These are phyloP conservation scores for Drosophila picticornis DNA, from an alignment of 2,888 invertebrate genomes.

Conservation along the genomic window DNA sequence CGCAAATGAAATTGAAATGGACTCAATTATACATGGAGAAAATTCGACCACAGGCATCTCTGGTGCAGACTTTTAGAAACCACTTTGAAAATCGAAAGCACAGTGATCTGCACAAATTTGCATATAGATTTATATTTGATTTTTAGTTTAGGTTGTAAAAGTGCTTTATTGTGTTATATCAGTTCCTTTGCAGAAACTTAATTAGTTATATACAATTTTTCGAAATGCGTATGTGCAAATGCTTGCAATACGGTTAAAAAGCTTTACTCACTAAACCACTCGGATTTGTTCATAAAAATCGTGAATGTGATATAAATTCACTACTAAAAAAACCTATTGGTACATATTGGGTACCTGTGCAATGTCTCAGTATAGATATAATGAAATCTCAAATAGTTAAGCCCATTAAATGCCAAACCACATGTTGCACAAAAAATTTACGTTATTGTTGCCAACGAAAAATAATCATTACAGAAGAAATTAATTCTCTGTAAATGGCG, in stretches of 20 bases:
- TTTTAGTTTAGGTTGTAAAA: constrained; percentile 33
- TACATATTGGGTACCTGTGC: constrained; percentile 6
- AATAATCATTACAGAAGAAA: background rate
- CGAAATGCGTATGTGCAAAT: constrained; percentile 20
- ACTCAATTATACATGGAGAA: constrained; percentile 82
- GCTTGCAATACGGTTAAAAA: constrained; percentile 54
- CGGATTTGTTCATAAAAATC: constrained; percentile 27
- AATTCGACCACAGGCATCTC: constrained; percentile 78
- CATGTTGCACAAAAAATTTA: constrained; percentile 23
- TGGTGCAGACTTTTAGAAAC: constrained; percentile 61
- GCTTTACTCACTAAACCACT: constrained; percentile 52
- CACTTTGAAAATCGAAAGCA: constrained; percentile 12
- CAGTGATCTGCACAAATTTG: constrained; percentile 24
- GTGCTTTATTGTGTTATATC: constrained; percentile 59
- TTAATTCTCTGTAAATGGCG: constrained; percentile 1
- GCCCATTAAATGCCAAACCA: constrained; percentile 46
- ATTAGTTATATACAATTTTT: constrained; percentile 36
- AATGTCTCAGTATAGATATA: constrained; percentile 15
- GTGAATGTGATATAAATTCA: constrained; percentile 26
- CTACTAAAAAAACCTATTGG: background rate
- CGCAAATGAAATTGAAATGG: constrained; percentile 83
- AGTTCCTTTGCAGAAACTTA: constrained; percentile 68
- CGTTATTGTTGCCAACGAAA: background rate
- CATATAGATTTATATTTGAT: constrained; percentile 19
- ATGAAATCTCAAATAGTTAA: constrained; percentile 12